Percentiles rank a stretch among this genome's conserved stretches.
Conservation (phyloP, 1,140 invertebrate genomes). For the Papilio glaucus region DNA sequence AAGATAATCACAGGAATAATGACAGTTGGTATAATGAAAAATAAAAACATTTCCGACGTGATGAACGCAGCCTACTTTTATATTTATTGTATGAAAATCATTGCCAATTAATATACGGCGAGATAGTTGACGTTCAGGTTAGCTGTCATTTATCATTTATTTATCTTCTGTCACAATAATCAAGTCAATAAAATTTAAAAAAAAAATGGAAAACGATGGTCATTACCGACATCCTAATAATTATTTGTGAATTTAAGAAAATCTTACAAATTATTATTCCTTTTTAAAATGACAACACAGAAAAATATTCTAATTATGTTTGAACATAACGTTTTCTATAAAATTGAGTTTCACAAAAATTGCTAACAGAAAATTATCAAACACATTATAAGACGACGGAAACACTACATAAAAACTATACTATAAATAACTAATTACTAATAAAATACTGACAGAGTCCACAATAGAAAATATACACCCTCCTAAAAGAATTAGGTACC, state of each 20-base stretch:
- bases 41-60: too few relatives aligned
- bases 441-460: constrained; percentile 69
- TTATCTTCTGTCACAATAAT: constrained; percentile 12
- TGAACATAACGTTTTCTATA: neutral
- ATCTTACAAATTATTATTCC: neutral
- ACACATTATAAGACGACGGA: constrained; percentile 34
- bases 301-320: neutral
- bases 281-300: neutral
- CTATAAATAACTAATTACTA: constrained; percentile 67
- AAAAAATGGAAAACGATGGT: neutral
- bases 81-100: too few relatives aligned
- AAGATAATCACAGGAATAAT: constrained; percentile 16
- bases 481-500: constrained; percentile 45
- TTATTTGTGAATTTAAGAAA: constrained; percentile 10
- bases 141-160: constrained; percentile 14
- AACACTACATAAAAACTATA: constrained; percentile 36
- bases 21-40: neutral
- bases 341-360: constrained; percentile 2
- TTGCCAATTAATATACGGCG: neutral
- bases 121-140: neutral
- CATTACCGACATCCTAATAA: neutral
- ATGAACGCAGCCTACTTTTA: too few relatives aligned
- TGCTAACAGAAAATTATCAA: neutral
- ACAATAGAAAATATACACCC: constrained; percentile 69
- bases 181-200: neutral